Percentiles rank a stretch among this genome's conserved stretches.
Conservation (phyloP, 2,113 vertebrate genomes). For the Cromileptes altivelis region DNA sequence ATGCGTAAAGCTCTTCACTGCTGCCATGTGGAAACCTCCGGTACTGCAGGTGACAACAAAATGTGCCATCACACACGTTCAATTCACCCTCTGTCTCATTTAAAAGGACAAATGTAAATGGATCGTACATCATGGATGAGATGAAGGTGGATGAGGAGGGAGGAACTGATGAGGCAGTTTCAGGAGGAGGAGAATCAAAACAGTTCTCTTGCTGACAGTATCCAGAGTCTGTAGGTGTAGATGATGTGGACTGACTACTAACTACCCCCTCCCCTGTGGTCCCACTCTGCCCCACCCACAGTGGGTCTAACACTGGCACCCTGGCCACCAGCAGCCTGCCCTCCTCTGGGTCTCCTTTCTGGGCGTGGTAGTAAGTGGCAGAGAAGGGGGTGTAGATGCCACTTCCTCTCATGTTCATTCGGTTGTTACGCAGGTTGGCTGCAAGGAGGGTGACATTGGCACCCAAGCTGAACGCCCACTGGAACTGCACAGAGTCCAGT, state of each 20-base stretch:
- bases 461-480: constrained; percentile 89
- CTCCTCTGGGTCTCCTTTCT: constrained; percentile 79
- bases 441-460: constrained; percentile 89
- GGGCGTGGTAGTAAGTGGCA: constrained; percentile 88
- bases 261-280: not conserved
- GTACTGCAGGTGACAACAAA: constrained; percentile 91
- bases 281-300: not conserved
- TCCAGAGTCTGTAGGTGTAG: not conserved
- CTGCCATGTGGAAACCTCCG: constrained; percentile 18
- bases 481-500: constrained; percentile 90
- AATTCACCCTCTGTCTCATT: constrained; percentile 78
- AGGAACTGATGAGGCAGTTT: not conserved
- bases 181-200: not conserved
- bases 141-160: constrained; percentile 75
- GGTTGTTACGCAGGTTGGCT: constrained; percentile 89
- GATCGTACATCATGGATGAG: constrained; percentile 93
- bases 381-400: constrained; percentile 91
- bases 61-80: constrained; percentile 85
- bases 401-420: constrained; percentile 92
- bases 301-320: constrained; percentile 81
- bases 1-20: constrained; percentile 87
- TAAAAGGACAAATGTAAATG: constrained; percentile 88
- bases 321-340: constrained; percentile 88
- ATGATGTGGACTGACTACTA: not conserved
- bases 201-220: constrained; percentile 34